Base-by-base conservation (phyloP, 2,113 vertebrate genomes). In the Capreolus pygargus region DNA sequence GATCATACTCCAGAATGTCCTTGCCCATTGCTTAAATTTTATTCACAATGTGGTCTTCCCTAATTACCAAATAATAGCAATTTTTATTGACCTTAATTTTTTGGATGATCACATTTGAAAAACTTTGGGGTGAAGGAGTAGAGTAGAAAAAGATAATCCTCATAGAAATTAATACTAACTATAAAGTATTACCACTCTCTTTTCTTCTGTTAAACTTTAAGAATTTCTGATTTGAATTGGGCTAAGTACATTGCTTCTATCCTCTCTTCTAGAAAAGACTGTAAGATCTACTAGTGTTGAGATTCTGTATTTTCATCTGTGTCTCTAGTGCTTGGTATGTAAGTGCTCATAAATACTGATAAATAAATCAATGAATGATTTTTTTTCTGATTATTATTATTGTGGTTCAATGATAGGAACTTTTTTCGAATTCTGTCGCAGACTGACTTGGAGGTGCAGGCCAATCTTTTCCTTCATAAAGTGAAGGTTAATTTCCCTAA, bases 21-120 rank as follows among this genome's bases (percentile, higher is more conserved):
- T 95, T 97, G 82, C 36, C 50, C 25, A 84, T 86, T 87, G 58
- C 87, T 97, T 89, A 84, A 89, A 85, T 94, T 85, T 95, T 97
- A 79, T 74, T 95, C 47, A 81, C 39, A 79, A 47, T 84, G 86
- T 92, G 47, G 30, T 92, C 94, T 88, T 81, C 19, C 43, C 39
- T 89, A 58, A 9, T 33, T 76, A 93, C 16, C 70, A 86, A 86
- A 96, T 82, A 61, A 36, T 64, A 93, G 39, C 5, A 8, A 67
- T 81, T 97, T 95, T 86, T 89, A 91, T 89, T 91, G 83, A 84
- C 58, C 17, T 90, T 92, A 84, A 30, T 67, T 91, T 92, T 79
- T 58, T 14, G 39, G 54, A 13, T 67, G 58, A 6, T n/a, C 50
- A 23, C 52, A 12, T 82, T 93, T 78, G 85, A 91, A 90, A 95